Evolutionary conservation across 2,797 vertebrate species (phyloP).

Genomic region (Anisognathus igniventris): DNA sequence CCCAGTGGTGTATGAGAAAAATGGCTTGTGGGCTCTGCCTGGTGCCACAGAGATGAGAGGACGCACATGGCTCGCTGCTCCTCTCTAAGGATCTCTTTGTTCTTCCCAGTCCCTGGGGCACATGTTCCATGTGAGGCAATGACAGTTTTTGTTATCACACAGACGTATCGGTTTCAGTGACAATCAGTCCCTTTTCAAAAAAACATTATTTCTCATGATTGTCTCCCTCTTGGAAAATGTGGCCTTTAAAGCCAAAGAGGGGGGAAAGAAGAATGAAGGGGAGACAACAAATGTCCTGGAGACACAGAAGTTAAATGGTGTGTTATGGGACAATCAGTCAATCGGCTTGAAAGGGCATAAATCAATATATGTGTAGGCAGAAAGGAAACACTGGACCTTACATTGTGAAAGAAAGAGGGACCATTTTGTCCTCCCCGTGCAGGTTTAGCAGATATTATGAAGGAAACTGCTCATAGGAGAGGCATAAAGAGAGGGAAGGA

Average conservation of each 20-base stretch:
- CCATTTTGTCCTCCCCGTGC: background rate
- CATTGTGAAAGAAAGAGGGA: background rate
- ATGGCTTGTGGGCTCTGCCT: slow-evolving; percentile 71
- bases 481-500: slow-evolving; percentile 2
- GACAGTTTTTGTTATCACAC: slow-evolving; percentile 77
- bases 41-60: slow-evolving; percentile 75
- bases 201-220: slow-evolving; percentile 71
- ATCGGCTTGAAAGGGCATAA: background rate
- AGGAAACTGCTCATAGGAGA: background rate
- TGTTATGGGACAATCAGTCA: slow-evolving; percentile 11
- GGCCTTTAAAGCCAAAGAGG: slow-evolving; percentile 47
- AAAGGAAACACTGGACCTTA: background rate
- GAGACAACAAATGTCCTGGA: slow-evolving; percentile 48
- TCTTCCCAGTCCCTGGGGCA: slow-evolving; percentile 65
- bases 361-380: background rate
- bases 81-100: slow-evolving; percentile 77
- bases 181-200: slow-evolving; percentile 68
- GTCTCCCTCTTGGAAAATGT: slow-evolving; percentile 62
- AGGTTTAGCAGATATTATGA: background rate
- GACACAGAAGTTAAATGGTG: slow-evolving; percentile 44
- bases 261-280: background rate
- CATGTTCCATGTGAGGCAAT: slow-evolving; percentile 69
- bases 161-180: slow-evolving; percentile 75
- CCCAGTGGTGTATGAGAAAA: slow-evolving; percentile 70
- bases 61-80: slow-evolving; percentile 41